Evolutionary conservation across 1,140 invertebrate species (phyloP), one percentile per base, ranked within the genome.

Genomic region (Caenorhabditis remanei): DNA sequence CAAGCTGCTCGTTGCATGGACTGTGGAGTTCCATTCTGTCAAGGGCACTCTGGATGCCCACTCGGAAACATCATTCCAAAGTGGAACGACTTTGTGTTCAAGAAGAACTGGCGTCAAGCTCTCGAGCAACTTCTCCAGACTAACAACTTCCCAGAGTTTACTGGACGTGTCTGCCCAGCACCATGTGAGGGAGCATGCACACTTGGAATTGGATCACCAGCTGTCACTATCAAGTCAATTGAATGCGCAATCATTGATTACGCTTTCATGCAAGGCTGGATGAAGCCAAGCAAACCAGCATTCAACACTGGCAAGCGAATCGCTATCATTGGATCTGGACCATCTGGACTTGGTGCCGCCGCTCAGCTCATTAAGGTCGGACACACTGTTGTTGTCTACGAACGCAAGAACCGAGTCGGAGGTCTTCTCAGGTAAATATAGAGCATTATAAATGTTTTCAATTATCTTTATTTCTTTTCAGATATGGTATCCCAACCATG

Each of bases 81-180:
- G 94, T 99, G 97, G 97, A 99, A 99, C 93, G 96, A 99, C 93
- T 95, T 99, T 0, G 94, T 99, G 4, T 99, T 96, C 93, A 95
- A 94, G 93, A 96, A 96, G 82, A 96, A 98, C 91, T 99, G 98
- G 98, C 95, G 96, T 88, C 96, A 98, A 93, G 98, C 98, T n/a
- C 94, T 99, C 1, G 95, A 96, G 89, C 97, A 98, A 90, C 94
- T 99, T 43, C 94, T 98, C 85, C 98, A 99, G 93, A 99, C 98
- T 2, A 99, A 99, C 92, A 99, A 99, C 93, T 99, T 99, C 94
- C 98, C 98, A 46, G 98, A 99, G 93, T 99, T 99, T 92, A 99
- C 98, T 75, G 98, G 98, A 5, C 94, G 98, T 91, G 97, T 99
- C 13, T 99, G 98, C 93, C 98, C 98, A 14, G 98, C 98, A 19